Conservation (phyloP, 2,797 vertebrate genomes). For the Cryptoprocta ferox region DNA sequence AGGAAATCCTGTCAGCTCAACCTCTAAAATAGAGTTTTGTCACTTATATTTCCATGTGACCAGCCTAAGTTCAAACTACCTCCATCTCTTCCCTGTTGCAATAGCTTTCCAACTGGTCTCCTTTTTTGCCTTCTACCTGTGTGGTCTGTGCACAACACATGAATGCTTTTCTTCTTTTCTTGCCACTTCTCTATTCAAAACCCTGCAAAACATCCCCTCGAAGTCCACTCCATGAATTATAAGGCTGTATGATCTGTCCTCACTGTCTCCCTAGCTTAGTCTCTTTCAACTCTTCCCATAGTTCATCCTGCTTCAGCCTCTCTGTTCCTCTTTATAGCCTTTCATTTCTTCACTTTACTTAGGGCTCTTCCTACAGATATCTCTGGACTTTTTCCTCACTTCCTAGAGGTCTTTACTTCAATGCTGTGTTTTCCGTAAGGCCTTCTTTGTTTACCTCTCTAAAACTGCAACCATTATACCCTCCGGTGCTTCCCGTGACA, state of each 20-base stretch:
- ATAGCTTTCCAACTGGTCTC: not conserved
- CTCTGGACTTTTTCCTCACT: not conserved
- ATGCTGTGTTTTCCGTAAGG: not conserved
- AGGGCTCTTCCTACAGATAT: not conserved
- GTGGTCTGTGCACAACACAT: not conserved
- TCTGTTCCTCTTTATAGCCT: not conserved
- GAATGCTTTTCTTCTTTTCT: not conserved
- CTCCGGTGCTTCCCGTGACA: not conserved
- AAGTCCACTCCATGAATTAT: not conserved
- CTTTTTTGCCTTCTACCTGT: not conserved
- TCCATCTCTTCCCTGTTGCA: not conserved
- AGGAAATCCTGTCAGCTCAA: not conserved
- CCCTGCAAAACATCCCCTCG: not conserved
- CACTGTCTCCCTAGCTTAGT: not conserved
- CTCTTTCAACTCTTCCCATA: not conserved
- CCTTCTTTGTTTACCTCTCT: not conserved
- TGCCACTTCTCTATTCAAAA: not conserved
- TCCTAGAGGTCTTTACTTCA: not conserved
- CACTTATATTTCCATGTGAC: not conserved
- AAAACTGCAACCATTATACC: not conserved
- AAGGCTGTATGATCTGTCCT: not conserved
- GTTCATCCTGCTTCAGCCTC: not conserved
- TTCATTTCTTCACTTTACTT: not conserved
- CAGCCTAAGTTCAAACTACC: not conserved
- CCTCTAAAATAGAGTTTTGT: not conserved